Evolutionary conservation across 2,797 vertebrate species (phyloP).

Genomic region (Varecia variegata): DNA sequence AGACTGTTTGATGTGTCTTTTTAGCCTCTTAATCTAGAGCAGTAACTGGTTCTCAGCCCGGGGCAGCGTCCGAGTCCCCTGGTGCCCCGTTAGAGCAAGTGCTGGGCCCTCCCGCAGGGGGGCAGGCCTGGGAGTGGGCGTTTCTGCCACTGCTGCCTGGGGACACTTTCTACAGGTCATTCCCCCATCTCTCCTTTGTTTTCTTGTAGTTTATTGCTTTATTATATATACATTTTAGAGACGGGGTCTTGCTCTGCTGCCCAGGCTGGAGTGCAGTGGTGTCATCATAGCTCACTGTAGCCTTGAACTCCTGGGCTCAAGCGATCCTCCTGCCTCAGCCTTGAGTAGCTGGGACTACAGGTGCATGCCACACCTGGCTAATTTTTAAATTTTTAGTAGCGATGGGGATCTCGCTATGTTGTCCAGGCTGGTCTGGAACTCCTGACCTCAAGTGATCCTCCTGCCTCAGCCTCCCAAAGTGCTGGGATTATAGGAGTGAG

Average conservation of each 20-base stretch:
- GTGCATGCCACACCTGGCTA: neutral
- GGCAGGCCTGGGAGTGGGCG: neutral
- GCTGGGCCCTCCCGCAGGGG: neutral
- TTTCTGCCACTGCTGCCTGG: neutral
- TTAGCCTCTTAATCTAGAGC: neutral
- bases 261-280: neutral
- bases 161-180: neutral
- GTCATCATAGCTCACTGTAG: neutral
- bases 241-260: neutral
- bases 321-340: neutral
- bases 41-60: neutral
- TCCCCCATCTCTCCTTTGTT: neutral
- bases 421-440: neutral
- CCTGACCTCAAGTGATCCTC: neutral
- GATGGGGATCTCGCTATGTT: neutral
- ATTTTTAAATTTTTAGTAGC: neutral
- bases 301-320: neutral
- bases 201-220: neutral
- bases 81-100: neutral
- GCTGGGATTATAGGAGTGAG: neutral
- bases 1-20: neutral
- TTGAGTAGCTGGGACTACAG: neutral
- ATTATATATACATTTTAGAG: neutral
- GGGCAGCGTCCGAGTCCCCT: neutral
- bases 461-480: neutral